Base-by-base conservation (phyloP, 2,113 vertebrate species). In the Columba janthina region DNA sequence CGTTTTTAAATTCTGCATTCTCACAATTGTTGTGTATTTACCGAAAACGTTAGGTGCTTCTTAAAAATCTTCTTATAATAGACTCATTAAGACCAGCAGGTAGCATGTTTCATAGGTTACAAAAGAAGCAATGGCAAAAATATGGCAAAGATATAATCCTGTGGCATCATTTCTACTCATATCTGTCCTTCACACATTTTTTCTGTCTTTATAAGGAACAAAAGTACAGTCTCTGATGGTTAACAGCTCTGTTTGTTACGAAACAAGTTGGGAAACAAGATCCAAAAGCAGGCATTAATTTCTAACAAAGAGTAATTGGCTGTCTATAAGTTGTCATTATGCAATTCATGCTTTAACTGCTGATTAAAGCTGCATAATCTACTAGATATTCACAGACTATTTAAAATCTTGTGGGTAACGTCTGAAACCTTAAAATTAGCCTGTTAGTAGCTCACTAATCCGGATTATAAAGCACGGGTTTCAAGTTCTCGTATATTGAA, bases 211-310 rank as follows among this genome's bases (percentile, higher is more conserved):
- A 28, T 83, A 75, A 88, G 87, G 50, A 88, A 17, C 0, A 0
- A 58, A 94, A 54, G 82, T 87, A 20, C 9, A 67, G 48, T 72
- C 32, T 69, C 44, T 89, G 44, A 28, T 36, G 57, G 54, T 81
- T 94, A 89, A 78, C 70, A 88, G 56, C 44, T 93, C 76, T 92
- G 61, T 79, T 73, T 96, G 77, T 91, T 91, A 44, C 16, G 61
- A 89, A 94, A 74, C 65, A 89, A 85, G 40, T 70, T 79, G 54
- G 36, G 58, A 87, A 91, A 48, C 58, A 81, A 82, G 65, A 76
- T 87, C 53, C 73, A 82, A 91, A 95, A 82, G 26, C 36, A 48
- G 34, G 7, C 51, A 65, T 78, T 44, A 61, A 65, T 92, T 87
- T 92, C 73, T 72, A 76, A 58, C 38, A 56, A 56, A 86, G 83